A percentile compares a stretch with the other conserved stretches of the same genome.
These are phyloP conservation scores for Spilosoma lubricipeda DNA, from an alignment of 2,888 invertebrate species.

Conservation along the genomic window DNA sequence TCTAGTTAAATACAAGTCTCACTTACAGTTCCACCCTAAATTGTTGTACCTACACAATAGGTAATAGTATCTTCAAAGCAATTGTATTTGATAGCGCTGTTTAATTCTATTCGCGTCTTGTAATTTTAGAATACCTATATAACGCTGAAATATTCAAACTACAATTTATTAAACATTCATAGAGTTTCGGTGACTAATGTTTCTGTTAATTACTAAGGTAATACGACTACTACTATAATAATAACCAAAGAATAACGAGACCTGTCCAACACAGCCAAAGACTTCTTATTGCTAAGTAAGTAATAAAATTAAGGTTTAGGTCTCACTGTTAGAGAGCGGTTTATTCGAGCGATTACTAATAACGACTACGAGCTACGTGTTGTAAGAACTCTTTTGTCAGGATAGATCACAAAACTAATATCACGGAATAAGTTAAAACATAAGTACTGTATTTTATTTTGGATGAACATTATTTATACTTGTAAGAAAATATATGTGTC, in stretches of 20 bases:
- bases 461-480: too few relatives aligned
- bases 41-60: background rate
- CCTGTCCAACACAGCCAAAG: slow-evolving; percentile 16
- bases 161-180: background rate
- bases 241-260: slow-evolving; percentile 14
- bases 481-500: too few relatives aligned
- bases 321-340: slow-evolving; percentile 5
- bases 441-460: too few relatives aligned
- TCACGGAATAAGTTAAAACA: too few relatives aligned
- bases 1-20: background rate
- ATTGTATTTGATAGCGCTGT: background rate
- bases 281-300: slow-evolving; percentile 18
- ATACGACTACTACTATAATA: slow-evolving; percentile 1
- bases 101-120: background rate
- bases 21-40: background rate
- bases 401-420: background rate
- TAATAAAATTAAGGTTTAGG: slow-evolving; percentile 7
- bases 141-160: background rate
- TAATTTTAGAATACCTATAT: background rate
- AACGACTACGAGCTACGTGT: background rate
- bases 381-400: background rate
- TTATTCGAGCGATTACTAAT: background rate
- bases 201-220: slow-evolving; percentile 3
- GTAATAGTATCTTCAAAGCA: background rate
- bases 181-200: slow-evolving; percentile 2